Conservation (phyloP, 2,113 vertebrate species). For the Hassar affinis region DNA sequence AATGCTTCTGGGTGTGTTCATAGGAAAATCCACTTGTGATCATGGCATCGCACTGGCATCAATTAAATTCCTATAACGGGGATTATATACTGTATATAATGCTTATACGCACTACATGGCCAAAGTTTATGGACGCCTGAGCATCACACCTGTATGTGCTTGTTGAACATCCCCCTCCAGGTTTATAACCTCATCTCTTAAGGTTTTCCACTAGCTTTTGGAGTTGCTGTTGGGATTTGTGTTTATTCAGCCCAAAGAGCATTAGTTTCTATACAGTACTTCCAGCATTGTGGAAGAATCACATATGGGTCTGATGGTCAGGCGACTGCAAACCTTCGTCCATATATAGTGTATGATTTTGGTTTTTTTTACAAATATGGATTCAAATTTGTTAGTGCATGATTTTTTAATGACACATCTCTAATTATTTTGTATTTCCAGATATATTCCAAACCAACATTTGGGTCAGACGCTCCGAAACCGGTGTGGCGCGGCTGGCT, state of each 20-base stretch:
- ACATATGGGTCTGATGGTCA: background rate
- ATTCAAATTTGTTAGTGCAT: background rate
- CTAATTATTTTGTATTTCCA: constrained; percentile 58
- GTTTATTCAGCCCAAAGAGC: background rate
- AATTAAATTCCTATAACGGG: background rate
- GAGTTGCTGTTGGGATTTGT: background rate
- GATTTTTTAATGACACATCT: background rate
- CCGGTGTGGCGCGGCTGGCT: constrained; percentile 86
- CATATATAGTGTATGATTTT: background rate
- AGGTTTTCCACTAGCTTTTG: background rate
- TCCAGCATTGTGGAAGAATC: background rate
- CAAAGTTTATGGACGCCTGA: background rate
- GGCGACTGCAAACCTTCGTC: background rate
- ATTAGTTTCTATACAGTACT: background rate
- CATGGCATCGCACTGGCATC: background rate
- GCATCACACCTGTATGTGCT: background rate
- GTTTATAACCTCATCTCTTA: no score
- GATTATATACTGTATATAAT: background rate
- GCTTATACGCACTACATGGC: background rate
- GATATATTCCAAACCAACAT: constrained; percentile 71
- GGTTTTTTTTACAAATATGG: background rate
- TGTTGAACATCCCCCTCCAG: background rate
- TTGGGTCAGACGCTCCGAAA: constrained; percentile 67
- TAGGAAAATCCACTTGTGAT: background rate
- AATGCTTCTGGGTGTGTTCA: background rate